Percentiles rank a stretch among this genome's conserved stretches.
Evolutionary conservation across 2,888 invertebrate genomes (phyloP).

Genomic region (Lasioglossum morio): DNA sequence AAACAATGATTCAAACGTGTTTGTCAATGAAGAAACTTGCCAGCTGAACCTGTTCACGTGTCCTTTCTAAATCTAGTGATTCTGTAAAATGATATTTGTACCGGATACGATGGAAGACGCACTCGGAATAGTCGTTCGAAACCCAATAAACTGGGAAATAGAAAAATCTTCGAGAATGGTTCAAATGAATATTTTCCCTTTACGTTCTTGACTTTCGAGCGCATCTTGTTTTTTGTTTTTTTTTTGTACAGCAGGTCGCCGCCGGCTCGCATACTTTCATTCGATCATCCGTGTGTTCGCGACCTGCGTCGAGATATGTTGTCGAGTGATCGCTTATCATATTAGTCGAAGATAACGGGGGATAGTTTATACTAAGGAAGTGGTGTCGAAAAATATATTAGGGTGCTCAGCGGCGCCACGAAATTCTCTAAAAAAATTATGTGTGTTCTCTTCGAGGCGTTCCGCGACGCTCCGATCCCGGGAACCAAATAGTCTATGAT

Average conservation of each 20-base stretch:
- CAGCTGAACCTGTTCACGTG: not conserved
- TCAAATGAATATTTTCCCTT: not conserved
- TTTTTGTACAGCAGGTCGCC: not conserved
- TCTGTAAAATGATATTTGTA: slow-evolving; percentile 25
- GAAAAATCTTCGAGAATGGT: not conserved
- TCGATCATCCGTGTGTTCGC: not conserved
- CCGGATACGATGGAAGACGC: slow-evolving; percentile 9
- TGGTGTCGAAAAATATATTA: slow-evolving; percentile 68
- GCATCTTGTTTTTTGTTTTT: not conserved
- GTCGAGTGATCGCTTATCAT: slow-evolving; percentile 11
- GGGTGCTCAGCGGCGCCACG: slow-evolving; percentile 56
- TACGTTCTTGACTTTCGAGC: not conserved
- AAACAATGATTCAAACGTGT: not conserved
- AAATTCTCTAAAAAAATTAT: slow-evolving; percentile 20
- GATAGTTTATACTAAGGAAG: slow-evolving; percentile 52
- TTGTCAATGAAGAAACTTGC: not conserved
- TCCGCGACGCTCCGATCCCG: not conserved
- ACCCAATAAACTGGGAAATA: not conserved
- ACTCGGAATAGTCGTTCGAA: not conserved
- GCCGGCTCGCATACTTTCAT: not conserved
- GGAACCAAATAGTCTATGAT: slow-evolving; percentile 3
- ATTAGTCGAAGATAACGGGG: slow-evolving; percentile 25
- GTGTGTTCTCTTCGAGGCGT: not conserved
- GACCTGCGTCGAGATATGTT: slow-evolving; percentile 38
- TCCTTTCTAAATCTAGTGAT: slow-evolving; percentile 10